Base-by-base conservation (phyloP, 2,797 vertebrate genomes). In the Lagothrix lagotricha region DNA sequence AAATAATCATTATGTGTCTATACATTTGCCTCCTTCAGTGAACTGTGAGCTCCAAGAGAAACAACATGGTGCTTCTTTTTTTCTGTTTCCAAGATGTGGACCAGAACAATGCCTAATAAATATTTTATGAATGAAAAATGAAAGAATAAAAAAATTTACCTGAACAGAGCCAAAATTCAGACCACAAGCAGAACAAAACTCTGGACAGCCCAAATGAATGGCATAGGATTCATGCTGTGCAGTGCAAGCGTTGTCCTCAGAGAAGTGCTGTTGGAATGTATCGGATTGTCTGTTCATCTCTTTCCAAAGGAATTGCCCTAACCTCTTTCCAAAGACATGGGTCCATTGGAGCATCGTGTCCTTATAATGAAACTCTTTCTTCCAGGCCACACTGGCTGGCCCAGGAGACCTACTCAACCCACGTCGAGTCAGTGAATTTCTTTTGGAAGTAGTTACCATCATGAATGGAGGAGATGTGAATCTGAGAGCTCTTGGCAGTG, bases 81-180 rank as follows among this genome's bases (percentile, higher is more conserved):
- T 75, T 77, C 30, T 80, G 73, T n/a, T 92, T 67, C 70, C 0
- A 52, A 24, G 48, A 46, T 39, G 30, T 75, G 39, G 28, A 5
- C 17, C 2, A 79, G 39, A 24, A 82, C 30, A 58, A 54, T 75
- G 30, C 12, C 48, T 19, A 28, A 54, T 20, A 81, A 83, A 81
- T 85, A 8, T 58, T 92, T 77, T 67, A 33, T 73, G n/a, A 85
- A 12, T 58, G 30, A 67, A 73, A 77, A 44, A 88, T 61, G 24
- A 85, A 97, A 95, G 30, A 82, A 30, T 84, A 12, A 84, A 24
- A 22, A 22, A 44, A 58, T 4, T 79, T 83, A 36, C 75, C 41
- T 80, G 39, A 72, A 58, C 2, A 92, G 80, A 79, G 50, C 41
- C 36, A 36, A 93, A 84, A 54, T 44, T 58, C 39, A n/a, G 19